phyloP scores from a whole-genome alignment of 1,140 invertebrate species.

The Drosophila malerkotliana region DNA sequence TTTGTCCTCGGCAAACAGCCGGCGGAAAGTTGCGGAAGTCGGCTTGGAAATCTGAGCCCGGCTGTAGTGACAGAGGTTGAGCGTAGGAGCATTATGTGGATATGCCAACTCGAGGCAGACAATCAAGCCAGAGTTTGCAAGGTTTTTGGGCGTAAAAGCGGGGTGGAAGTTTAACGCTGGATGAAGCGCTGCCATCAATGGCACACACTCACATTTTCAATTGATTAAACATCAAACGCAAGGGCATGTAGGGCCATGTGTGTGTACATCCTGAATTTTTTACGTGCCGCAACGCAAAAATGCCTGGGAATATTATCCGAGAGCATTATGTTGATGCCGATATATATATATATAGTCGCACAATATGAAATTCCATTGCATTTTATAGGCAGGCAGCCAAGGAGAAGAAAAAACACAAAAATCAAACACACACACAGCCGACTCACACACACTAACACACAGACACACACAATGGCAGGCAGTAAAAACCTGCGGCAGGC shows the following conservation, averaged over 20 bases:
- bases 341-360: conserved; percentile 66
- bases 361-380: conserved; percentile 80
- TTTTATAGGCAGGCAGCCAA: conserved; percentile 64
- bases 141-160: conserved; percentile 3
- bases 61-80: conserved; percentile 13
- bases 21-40: conserved; percentile 62
- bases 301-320: conserved; percentile 71
- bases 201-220: conserved; percentile 66
- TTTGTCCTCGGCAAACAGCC: conserved; percentile 70
- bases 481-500: conserved; percentile 79
- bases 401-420: conserved; percentile 29
- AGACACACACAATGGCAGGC: conserved; percentile 59
- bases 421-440: conserved; percentile 22
- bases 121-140: conserved; percentile 54
- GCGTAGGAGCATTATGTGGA: conserved; percentile 22
- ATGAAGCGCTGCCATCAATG: conserved; percentile 37
- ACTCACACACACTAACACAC: conserved; percentile 40
- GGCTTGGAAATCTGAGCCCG: conserved; percentile 26
- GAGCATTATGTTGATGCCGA: conserved; percentile 66
- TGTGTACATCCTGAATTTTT: conserved; percentile 68
- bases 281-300: conserved; percentile 74
- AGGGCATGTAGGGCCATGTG: conserved; percentile 15
- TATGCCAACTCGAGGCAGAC: conserved; percentile 31
- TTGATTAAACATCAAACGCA: conserved; percentile 75
- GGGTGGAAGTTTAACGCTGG: not conserved